Evolutionary conservation across 2,797 vertebrate genomes (phyloP).

Genomic region (Gallinago nigripennis): DNA sequence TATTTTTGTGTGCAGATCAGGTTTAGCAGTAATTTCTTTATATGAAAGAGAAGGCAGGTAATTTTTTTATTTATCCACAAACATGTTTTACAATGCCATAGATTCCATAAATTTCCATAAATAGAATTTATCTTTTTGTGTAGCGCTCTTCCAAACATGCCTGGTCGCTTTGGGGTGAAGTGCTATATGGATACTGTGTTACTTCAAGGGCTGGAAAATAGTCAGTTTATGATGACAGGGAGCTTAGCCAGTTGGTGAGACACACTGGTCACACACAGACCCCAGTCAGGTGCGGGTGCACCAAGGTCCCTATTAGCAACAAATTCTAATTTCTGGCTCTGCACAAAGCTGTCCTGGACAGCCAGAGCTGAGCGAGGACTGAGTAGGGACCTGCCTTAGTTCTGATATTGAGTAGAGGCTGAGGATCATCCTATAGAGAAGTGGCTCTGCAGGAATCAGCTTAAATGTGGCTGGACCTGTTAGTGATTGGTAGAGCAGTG

Average conservation of each 20-base stretch:
- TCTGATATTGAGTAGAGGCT: background rate
- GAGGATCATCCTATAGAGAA: background rate
- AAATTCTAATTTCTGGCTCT: background rate
- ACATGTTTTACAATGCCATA: background rate
- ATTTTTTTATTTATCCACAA: background rate
- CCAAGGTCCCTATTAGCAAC: background rate
- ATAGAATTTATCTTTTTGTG: background rate
- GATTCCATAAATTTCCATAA: background rate
- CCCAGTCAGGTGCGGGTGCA: background rate
- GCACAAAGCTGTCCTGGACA: background rate
- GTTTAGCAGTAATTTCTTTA: background rate
- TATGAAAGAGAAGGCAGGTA: background rate
- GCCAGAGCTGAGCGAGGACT: background rate
- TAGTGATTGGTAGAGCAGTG: background rate
- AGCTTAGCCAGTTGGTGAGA: background rate
- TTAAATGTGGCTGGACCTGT: background rate
- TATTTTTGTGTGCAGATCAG: background rate
- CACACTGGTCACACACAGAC: background rate
- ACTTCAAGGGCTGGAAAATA: background rate
- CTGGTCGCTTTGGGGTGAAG: background rate
- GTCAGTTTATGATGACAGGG: background rate
- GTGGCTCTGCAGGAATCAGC: background rate
- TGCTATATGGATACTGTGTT: background rate
- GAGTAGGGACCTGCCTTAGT: background rate
- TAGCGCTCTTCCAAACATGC: background rate